Percentiles rank a stretch among this genome's conserved stretches.
Evolutionary conservation across 2,797 vertebrate species (phyloP).

Genomic region (Champsocephalus esox): DNA sequence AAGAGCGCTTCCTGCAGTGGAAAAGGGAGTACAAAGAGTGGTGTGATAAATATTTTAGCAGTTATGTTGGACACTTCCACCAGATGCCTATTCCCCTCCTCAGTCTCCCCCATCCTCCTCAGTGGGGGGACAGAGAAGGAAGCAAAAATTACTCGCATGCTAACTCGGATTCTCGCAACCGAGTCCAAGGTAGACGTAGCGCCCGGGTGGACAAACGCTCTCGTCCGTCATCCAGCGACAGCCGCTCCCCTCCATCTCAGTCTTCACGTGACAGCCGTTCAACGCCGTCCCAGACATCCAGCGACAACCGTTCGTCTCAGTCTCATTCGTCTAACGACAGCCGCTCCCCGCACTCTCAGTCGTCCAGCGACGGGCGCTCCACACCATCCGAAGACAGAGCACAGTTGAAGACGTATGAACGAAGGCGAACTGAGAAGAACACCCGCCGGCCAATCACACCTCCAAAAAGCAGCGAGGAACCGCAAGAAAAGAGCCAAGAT

Average conservation of each 20-base stretch:
- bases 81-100: constrained; percentile 80
- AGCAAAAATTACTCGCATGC: constrained; percentile 68
- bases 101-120: constrained; percentile 81
- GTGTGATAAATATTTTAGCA: constrained; percentile 95
- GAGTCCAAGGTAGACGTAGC: constrained; percentile 76
- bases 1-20: constrained; percentile 91
- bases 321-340: constrained; percentile 65
- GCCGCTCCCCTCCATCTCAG: constrained; percentile 60
- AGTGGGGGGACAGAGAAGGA: constrained; percentile 27
- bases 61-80: constrained; percentile 86
- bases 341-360: constrained; percentile 67
- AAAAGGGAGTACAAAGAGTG: constrained; percentile 93
- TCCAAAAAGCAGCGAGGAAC: constrained; percentile 72
- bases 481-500: not conserved
- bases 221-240: constrained; percentile 62
- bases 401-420: constrained; percentile 77
- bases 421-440: constrained; percentile 82
- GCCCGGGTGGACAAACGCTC: constrained; percentile 70
- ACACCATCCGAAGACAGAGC: constrained; percentile 82
- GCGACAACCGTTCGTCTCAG: constrained; percentile 70
- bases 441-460: constrained; percentile 19
- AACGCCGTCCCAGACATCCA: constrained; percentile 74
- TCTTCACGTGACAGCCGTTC: constrained; percentile 73
- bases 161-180: constrained; percentile 45
- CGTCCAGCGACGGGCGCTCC: constrained; percentile 46